phyloP scores from a whole-genome alignment of 2,113 vertebrate species.

The Poecilia latipinna region DNA sequence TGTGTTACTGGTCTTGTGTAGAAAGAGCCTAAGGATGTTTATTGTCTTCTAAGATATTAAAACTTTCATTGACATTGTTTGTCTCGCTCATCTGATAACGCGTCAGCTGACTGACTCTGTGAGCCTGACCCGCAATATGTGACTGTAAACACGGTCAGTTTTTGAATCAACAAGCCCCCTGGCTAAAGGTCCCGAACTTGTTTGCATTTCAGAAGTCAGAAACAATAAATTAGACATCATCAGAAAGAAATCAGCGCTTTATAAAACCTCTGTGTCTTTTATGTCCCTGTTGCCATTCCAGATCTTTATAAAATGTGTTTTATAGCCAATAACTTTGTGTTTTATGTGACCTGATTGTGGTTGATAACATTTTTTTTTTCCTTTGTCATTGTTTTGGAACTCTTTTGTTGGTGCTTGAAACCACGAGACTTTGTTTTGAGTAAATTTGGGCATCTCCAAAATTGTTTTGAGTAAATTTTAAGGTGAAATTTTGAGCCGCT shows the following conservation, averaged over 20 bases:
- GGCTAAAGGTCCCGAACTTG: neutral
- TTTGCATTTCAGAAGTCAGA: neutral
- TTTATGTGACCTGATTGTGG: neutral
- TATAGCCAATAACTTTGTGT: no score
- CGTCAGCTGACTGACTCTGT: conserved; percentile 48
- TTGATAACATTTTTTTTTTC: no score
- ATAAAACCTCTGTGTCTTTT: neutral
- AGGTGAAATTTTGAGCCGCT: neutral
- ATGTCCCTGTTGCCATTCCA: neutral
- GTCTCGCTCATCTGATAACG: conserved; percentile 19
- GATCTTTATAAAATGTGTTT: neutral
- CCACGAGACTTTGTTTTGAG: neutral
- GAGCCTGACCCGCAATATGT: neutral
- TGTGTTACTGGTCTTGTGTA: conserved; percentile 8
- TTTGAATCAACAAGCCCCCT: neutral
- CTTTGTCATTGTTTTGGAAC: neutral
- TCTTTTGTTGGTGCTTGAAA: neutral
- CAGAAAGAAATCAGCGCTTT: neutral
- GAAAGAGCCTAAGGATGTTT: conserved; percentile 11
- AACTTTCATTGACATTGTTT: conserved; percentile 37
- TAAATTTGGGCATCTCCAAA: neutral
- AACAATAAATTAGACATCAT: neutral
- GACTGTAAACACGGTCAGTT: conserved; percentile 2
- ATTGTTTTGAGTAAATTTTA: neutral
- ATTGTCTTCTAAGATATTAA: neutral